A percentile compares a stretch with the other conserved stretches of the same genome.
Conservation (phyloP, 2,888 invertebrate genomes). For the Cerastis rubricosa region DNA sequence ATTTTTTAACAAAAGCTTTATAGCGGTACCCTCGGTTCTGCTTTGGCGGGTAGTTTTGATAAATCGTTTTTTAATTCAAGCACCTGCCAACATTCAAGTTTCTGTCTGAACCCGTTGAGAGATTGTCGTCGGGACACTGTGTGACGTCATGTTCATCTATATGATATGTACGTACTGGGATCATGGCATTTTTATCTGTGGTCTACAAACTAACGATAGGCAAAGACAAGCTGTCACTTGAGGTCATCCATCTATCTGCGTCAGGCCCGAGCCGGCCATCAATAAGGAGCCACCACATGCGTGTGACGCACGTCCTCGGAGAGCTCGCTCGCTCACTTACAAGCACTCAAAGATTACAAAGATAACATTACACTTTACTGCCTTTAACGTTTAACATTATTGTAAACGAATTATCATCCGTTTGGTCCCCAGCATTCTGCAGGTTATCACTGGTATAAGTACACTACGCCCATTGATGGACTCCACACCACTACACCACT, state of each 20-base stretch:
- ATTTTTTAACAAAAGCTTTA: neutral
- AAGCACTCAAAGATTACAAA: neutral
- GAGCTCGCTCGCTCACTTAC: conserved; percentile 1
- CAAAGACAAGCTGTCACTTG: conserved; percentile 25
- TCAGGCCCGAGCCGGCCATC: conserved; percentile 31
- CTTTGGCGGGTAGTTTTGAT: neutral
- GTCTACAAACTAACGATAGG: neutral
- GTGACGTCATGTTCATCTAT: neutral
- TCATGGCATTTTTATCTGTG: neutral
- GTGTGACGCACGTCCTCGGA: conserved; percentile 12
- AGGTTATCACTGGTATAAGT: neutral
- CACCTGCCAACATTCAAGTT: neutral
- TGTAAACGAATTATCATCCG: neutral
- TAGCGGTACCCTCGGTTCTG: neutral
- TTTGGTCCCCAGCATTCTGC: neutral
- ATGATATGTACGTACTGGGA: neutral
- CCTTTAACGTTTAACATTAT: neutral
- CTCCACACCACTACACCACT: neutral
- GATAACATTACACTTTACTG: neutral
- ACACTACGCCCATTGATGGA: too few relatives aligned
- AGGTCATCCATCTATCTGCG: conserved; percentile 27
- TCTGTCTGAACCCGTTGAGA: neutral
- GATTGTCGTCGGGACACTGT: neutral
- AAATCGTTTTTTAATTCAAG: conserved; percentile 9
- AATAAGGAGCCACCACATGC: conserved; percentile 34